Evolutionary conservation across 1,140 invertebrate species (phyloP).

Genomic region (Papilio polyxenes): DNA sequence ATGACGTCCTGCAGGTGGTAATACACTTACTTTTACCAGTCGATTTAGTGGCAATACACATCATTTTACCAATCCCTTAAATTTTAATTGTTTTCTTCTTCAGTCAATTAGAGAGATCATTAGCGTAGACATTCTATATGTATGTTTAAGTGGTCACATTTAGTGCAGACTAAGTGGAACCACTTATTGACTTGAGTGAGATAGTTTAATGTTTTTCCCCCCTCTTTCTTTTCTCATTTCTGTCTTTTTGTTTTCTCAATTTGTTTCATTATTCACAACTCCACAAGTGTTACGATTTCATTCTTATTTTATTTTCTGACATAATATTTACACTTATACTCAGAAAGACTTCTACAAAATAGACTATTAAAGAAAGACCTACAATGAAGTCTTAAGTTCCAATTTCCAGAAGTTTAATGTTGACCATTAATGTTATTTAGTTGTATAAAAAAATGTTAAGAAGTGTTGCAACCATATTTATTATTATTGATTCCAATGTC

Average conservation of each 20-base stretch:
- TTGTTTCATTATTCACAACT: no score
- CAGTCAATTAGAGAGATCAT: not conserved
- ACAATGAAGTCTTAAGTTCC: not conserved
- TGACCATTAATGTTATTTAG: not conserved
- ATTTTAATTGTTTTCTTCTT: no score
- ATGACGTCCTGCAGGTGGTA: conserved; percentile 92
- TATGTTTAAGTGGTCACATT: not conserved
- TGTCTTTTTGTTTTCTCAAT: no score
- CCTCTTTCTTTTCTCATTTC: no score
- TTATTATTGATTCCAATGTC: conserved; percentile 4
- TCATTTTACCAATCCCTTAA: not conserved
- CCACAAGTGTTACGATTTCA: no score
- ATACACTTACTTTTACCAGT: conserved; percentile 43
- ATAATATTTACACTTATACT: not conserved
- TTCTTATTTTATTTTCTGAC: not conserved
- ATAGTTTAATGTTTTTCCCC: no score
- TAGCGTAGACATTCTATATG: not conserved
- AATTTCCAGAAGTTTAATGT: not conserved
- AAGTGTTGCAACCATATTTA: not conserved
- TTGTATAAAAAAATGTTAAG: not conserved
- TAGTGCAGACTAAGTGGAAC: not conserved
- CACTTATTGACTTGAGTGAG: no score
- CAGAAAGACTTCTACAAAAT: no score
- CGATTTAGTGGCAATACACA: not conserved
- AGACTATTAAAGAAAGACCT: not conserved